Conservation (phyloP, 1,140 invertebrate genomes). For the Aphelenchoides fujianensis region DNA sequence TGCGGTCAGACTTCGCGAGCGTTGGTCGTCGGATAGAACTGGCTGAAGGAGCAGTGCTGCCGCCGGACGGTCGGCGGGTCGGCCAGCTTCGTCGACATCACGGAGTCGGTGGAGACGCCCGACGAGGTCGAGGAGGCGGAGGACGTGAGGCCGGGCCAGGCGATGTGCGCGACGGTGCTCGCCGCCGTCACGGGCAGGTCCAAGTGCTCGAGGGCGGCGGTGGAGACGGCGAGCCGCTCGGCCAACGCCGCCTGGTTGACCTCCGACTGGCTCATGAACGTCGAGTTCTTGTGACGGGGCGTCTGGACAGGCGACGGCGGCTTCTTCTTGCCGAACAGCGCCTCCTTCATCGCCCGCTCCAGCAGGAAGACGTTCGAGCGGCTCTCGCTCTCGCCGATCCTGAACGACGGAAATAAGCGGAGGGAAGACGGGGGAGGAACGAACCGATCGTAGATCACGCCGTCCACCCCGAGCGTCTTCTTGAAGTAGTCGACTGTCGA, state of each 20-base stretch:
- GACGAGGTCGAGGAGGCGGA: constrained; percentile 24
- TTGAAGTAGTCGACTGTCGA: constrained; percentile 60
- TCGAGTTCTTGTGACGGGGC: constrained; percentile 18
- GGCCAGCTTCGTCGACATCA: neutral
- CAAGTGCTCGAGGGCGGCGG: constrained; percentile 15
- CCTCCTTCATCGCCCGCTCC: constrained; percentile 41
- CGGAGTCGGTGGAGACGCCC: constrained; percentile 18
- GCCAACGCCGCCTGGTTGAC: neutral
- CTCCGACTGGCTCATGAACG: neutral
- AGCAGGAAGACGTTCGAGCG: constrained; percentile 43
- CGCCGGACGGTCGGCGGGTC: neutral
- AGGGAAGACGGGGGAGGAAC: too few relatives aligned
- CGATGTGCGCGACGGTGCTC: neutral
- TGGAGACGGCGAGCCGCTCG: neutral
- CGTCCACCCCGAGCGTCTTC: constrained; percentile 55
- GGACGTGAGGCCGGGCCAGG: neutral
- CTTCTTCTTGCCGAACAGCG: constrained; percentile 11
- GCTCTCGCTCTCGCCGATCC: constrained; percentile 41
- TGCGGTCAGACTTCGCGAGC: neutral
- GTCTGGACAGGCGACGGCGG: neutral
- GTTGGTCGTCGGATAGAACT: neutral
- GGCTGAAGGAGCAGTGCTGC: neutral
- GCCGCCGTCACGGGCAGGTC: constrained; percentile 8
- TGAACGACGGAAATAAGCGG: too few relatives aligned
- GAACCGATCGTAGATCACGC: constrained; percentile 59